phyloP scores from a whole-genome alignment of 1,140 invertebrate genomes.

The Acromyrmex charruanus region DNA sequence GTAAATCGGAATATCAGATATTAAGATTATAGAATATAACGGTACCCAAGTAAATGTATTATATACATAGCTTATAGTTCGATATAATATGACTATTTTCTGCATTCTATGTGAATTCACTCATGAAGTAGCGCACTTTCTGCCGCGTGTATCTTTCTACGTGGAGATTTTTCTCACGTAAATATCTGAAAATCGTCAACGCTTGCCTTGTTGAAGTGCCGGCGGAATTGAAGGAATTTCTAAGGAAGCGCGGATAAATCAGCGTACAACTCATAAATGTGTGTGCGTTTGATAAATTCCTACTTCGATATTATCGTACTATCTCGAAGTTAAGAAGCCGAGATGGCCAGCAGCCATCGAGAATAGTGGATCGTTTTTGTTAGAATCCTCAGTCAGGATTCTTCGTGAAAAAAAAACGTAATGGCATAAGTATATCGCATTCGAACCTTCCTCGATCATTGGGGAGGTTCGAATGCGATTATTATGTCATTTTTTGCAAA shows the following conservation, averaged over 20 bases:
- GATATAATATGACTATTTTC: not conserved
- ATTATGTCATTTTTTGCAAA: not conserved
- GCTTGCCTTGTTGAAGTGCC: not conserved
- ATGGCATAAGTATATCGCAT: not conserved
- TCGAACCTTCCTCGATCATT: not conserved
- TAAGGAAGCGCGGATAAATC: not conserved
- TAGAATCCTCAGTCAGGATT: slow-evolving; percentile 26
- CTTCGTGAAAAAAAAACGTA: slow-evolving; percentile 11
- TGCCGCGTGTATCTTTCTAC: not conserved
- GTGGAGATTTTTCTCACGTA: not conserved
- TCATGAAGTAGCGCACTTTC: not conserved
- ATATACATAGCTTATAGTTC: not conserved
- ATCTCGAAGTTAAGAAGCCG: not conserved
- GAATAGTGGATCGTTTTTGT: not conserved
- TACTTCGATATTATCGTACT: not conserved
- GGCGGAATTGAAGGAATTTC: not conserved
- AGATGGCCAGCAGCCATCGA: slow-evolving; percentile 32
- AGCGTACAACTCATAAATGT: not conserved
- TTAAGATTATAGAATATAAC: too few relatives aligned
- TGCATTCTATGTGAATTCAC: not conserved
- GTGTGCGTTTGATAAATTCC: slow-evolving; percentile 18
- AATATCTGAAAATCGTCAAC: not conserved
- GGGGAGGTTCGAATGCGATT: too few relatives aligned
- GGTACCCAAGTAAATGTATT: not conserved
- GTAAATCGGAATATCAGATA: too few relatives aligned